Conservation (phyloP, 2,888 invertebrate species). For the Cephus rjabovi region DNA sequence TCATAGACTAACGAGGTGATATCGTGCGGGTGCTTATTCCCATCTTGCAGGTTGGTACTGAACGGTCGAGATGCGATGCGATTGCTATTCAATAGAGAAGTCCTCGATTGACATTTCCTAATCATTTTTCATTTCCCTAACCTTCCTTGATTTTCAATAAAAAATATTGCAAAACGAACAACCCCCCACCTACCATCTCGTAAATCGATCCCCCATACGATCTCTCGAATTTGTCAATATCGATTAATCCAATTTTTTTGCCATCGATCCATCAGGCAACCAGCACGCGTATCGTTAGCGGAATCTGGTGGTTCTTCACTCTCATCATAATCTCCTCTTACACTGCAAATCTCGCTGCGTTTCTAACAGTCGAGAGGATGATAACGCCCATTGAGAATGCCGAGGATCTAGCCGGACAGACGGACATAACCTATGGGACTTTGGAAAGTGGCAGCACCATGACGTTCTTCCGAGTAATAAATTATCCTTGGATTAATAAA, state of each 20-base stretch:
- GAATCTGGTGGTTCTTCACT: constrained; percentile 94
- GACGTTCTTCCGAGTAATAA: constrained; percentile 83
- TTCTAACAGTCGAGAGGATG: constrained; percentile 90
- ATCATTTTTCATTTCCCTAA: too few species aligned
- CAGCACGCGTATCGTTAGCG: constrained; percentile 85
- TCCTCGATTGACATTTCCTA: neutral
- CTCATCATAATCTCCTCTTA: constrained; percentile 91
- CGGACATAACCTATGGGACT: constrained; percentile 87
- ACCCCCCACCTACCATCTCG: neutral
- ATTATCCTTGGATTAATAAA: neutral
- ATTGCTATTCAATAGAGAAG: neutral
- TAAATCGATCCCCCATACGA: neutral
- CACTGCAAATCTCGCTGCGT: constrained; percentile 92
- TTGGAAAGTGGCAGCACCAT: constrained; percentile 86
- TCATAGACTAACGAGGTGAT: neutral
- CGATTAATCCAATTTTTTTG: neutral
- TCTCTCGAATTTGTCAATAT: neutral
- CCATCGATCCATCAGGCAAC: constrained; percentile 67
- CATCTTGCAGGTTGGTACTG: constrained; percentile 5
- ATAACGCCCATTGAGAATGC: constrained; percentile 88
- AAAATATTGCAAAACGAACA: too few species aligned
- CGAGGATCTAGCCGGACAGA: constrained; percentile 86
- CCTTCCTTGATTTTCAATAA: neutral
- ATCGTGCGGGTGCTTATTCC: constrained; percentile 1
- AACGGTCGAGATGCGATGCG: neutral